These are phyloP conservation scores for Melikaiella ostensackeni DNA, from an alignment of 2,888 invertebrate species.

Conservation along the genomic window DNA sequence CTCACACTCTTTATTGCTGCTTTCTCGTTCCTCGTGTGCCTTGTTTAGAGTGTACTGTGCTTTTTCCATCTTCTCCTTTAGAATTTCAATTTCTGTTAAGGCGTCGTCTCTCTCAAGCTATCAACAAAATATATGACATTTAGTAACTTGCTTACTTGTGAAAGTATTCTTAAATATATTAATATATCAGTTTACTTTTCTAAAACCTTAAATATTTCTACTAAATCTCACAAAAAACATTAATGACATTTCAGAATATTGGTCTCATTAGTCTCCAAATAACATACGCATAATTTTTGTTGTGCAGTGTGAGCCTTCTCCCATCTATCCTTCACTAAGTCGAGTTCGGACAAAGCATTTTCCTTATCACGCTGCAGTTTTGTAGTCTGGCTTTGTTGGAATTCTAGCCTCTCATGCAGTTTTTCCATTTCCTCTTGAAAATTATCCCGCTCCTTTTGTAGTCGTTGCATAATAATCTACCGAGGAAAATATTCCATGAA, in stretches of 20 bases:
- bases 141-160: neutral
- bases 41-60: constrained; percentile 89
- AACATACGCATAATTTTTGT: constrained; percentile 87
- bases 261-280: constrained; percentile 3
- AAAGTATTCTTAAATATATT: no score
- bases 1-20: constrained; percentile 93
- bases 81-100: constrained; percentile 88
- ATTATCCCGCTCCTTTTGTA: constrained; percentile 93
- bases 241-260: neutral
- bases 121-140: constrained; percentile 51
- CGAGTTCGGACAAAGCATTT: constrained; percentile 90
- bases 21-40: constrained; percentile 92
- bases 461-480: constrained; percentile 85
- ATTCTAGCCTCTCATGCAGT: constrained; percentile 89
- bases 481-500: constrained; percentile 16
- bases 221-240: neutral
- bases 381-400: constrained; percentile 88
- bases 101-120: constrained; percentile 93
- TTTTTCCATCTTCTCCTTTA: constrained; percentile 94
- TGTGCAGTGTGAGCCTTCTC: constrained; percentile 91
- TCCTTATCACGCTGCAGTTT: constrained; percentile 92
- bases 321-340: constrained; percentile 91
- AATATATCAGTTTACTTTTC: neutral
- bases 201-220: neutral
- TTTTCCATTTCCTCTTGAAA: constrained; percentile 90